Conservation (phyloP, 2,888 invertebrate genomes). For the Trachelus tabidus region DNA sequence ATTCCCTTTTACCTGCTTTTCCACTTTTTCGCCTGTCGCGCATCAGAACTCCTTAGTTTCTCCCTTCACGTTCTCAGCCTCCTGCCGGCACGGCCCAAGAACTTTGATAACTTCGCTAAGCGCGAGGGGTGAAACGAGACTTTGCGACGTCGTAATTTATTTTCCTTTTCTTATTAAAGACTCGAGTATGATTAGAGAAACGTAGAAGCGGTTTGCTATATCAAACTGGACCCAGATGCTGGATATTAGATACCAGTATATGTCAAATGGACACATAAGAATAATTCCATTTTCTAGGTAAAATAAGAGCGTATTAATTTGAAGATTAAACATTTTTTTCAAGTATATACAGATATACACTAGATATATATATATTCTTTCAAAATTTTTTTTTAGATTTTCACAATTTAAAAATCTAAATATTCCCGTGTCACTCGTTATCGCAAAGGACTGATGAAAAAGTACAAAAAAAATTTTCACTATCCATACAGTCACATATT, state of each 20-base stretch:
- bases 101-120: not conserved
- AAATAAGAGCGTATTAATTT: no score
- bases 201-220: not conserved
- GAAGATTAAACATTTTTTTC: no score
- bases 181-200: not conserved
- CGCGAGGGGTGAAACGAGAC: slow-evolving; percentile 3
- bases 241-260: not conserved
- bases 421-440: not conserved
- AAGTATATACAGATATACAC: no score
- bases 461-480: not conserved
- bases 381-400: not conserved
- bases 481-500: not conserved
- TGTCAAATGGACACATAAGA: not conserved
- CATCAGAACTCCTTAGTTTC: not conserved
- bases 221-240: not conserved
- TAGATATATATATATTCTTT: no score
- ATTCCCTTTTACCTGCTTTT: not conserved
- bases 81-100: not conserved
- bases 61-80: not conserved
- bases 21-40: not conserved
- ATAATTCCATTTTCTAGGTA: not conserved
- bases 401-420: not conserved
- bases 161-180: slow-evolving; percentile 19
- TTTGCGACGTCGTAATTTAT: slow-evolving; percentile 18
- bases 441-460: not conserved